Evolutionary conservation across 2,113 vertebrate genomes (phyloP), one percentile per base, ranked within the genome.

Genomic region (Boleophthalmus pectinirostris): DNA sequence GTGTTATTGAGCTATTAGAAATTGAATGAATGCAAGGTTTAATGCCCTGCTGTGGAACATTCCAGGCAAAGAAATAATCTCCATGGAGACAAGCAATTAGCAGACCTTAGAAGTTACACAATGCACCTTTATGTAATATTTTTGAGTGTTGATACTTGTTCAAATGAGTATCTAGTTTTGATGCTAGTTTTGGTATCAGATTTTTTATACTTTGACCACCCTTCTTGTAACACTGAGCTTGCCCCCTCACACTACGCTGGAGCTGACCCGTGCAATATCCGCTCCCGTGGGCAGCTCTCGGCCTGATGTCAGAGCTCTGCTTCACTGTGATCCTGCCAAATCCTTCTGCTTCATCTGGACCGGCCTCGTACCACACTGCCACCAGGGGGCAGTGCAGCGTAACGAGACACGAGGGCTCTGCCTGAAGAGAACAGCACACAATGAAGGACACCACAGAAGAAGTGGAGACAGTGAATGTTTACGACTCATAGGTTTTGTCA

Each of bases 321-420:
- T 91, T 89, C 95, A 96, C 97, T 98, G 96, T 97, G 96, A 97
- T 58, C 56, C 56, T 58, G 92, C 90, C 92, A 90, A 90, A 87
- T 90, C 90, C 82, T 87, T 43, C 63, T 33, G 21, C 93, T 91
- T 91, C 90, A 91, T 90, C 84, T 43, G 63, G 87, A 72, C 70
- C 35, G 68, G 65, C 83, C 73, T 73, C 82, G 38, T 29, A 43
- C 4, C 70, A 29, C 66, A 29, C 11, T 3, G n/a, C n/a, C 13
- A 29, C 8, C n/a, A 65, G 43, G 56, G 14, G 7, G 60, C 24
- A 54, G 45, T 33, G 18, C 18, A 1, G 56, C 14, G 56, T 58
- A 54, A 66, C 35, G n/a, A 69, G 46, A 29, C 13, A 15, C 6
- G 61, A 23, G 76, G 65, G 53, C 25, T 83, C 71, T 63, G 72